Conservation (phyloP, 2,888 invertebrate species). For the Cyaniris semiargus region DNA sequence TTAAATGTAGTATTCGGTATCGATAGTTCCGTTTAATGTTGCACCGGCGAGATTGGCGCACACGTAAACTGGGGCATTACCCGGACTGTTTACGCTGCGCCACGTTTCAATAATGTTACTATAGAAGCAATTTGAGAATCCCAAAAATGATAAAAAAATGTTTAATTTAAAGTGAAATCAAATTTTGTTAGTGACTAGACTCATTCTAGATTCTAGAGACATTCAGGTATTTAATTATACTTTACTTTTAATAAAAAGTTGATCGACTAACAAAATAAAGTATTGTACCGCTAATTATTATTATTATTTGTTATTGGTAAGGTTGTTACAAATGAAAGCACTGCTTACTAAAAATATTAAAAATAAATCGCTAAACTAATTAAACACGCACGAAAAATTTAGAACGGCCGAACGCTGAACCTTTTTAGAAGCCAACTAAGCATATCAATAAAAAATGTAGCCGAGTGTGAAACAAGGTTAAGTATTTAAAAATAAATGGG, state of each 20-base stretch:
- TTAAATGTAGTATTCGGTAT: constrained; percentile 7
- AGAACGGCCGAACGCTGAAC: background rate
- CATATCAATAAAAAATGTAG: background rate
- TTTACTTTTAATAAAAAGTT: too few species aligned
- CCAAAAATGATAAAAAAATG: background rate
- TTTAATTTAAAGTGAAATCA: background rate
- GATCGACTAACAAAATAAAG: too few species aligned
- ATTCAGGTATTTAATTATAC: too few species aligned
- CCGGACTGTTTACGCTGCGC: constrained; percentile 1
- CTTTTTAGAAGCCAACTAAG: background rate
- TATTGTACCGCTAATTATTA: too few species aligned
- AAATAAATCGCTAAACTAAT: background rate
- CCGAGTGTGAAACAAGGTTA: constrained; percentile 10
- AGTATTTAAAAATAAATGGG: constrained; percentile 26
- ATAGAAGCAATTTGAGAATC: background rate
- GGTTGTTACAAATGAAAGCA: background rate
- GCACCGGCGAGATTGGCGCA: constrained; percentile 7
- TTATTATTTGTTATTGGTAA: too few species aligned
- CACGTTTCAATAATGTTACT: background rate
- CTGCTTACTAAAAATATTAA: background rate
- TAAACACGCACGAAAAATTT: background rate
- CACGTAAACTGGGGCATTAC: constrained; percentile 25
- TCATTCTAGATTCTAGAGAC: too few species aligned
- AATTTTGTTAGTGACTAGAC: background rate
- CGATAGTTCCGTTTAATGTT: constrained; percentile 24